Evolutionary conservation across 2,797 vertebrate genomes (phyloP), one percentile per base, ranked within the genome.

Genomic region (Cirrhinus mrigala): DNA sequence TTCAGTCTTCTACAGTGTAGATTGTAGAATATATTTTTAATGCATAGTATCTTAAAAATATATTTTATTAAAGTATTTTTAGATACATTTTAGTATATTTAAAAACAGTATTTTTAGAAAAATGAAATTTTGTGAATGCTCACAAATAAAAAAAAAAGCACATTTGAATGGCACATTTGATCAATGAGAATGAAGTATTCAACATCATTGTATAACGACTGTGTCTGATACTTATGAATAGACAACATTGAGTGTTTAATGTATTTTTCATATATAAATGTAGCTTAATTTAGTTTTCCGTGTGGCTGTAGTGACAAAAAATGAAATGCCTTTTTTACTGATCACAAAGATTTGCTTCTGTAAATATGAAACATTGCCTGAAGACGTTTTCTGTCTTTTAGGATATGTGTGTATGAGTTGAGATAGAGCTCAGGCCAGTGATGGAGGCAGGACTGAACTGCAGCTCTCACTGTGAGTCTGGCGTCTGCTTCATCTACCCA

Each of bases 361-460:
- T 37, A 37, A 37, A 37, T 5, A 37, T 52, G 18, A 58, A 11
- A 18, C 44, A 24, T 22, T 84, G 48, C 40, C 27, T 71, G 37
- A 33, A 12, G 73, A 33, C 62, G 44, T 87, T 40, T 83, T 77
- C 40, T 76, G 56, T 58, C 70, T 10, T 22, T 48, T 81, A 95
- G 95, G 91, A 92, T n/a, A n/a, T 94, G 94, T 90, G 89, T 88
- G 76, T 88, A 77, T 95, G 91, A 94, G 86, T 84, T 88, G 84
- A 89, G 90, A 90, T 90, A 33, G 90, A 46, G 89, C 90, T 76
- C 89, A 87, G 89, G 89, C 71, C 88, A 87, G 90, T 88, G 92
- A 98, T 99, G 98, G 96, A 97, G 95, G 91, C 92, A 8, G 92
- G 95, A 91, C 94, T 96, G 93, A 99, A 99, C 95, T 99, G 98